These are phyloP conservation scores for Bagarius yarrelli DNA, from an alignment of 2,113 vertebrate species.

Conservation along the genomic window DNA sequence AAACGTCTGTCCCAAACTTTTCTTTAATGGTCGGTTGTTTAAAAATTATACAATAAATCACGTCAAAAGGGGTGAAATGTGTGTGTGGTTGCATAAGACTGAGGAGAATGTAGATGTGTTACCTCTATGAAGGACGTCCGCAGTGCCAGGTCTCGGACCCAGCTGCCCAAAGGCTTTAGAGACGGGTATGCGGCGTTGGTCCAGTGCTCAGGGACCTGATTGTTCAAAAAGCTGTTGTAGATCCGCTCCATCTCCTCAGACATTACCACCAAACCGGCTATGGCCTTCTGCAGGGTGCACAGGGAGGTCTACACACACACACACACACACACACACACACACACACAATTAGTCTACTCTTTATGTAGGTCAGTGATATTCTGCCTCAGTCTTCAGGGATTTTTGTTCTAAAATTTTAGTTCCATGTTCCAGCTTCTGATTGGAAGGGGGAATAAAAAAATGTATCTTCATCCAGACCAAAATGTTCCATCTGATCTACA, in stretches of 20 bases:
- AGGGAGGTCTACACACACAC: conserved; percentile 66
- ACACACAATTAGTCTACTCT: neutral
- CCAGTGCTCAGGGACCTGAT: conserved; percentile 72
- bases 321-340: conserved; percentile 3
- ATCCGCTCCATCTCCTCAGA: conserved; percentile 81
- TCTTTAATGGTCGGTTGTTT: neutral
- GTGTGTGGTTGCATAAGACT: neutral
- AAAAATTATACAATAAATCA: neutral
- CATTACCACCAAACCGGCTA: conserved; percentile 77
- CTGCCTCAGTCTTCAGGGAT: neutral
- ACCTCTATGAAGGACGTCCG: conserved; percentile 78
- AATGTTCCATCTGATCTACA: neutral
- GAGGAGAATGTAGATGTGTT: conserved; percentile 32
- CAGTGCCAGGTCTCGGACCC: conserved; percentile 75
- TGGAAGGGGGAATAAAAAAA: neutral
- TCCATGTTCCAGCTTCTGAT: neutral
- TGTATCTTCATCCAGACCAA: neutral
- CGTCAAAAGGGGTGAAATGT: neutral
- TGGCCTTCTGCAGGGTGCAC: conserved; percentile 73
- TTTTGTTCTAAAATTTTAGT: neutral
- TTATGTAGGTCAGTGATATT: conserved; percentile 14
- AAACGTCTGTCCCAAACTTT: neutral
- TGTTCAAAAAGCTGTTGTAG: conserved; percentile 79
- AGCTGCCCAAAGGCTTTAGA: conserved; percentile 74
- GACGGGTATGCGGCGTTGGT: conserved; percentile 72